Conservation (phyloP, 2,888 invertebrate genomes). For the Drosophila melanosoma region DNA sequence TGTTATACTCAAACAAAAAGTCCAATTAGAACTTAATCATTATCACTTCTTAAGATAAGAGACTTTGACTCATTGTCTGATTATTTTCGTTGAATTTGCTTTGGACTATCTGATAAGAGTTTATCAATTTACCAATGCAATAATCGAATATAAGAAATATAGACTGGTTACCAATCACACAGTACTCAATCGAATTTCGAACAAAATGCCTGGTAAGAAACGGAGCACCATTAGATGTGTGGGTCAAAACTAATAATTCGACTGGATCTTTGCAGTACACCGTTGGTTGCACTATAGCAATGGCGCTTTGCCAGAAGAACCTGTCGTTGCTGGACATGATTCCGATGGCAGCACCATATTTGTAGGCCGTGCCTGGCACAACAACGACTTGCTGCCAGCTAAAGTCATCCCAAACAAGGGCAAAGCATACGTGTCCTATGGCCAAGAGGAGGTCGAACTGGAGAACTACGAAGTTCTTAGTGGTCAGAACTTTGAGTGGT, state of each 20-base stretch:
- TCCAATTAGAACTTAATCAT: neutral
- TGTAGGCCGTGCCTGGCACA: conserved; percentile 89
- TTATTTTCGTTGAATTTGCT: neutral
- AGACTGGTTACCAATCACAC: neutral
- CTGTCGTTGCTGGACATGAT: conserved; percentile 89
- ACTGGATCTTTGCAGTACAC: conserved; percentile 72
- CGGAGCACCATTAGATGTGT: neutral
- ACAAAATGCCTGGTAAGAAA: conserved; percentile 66
- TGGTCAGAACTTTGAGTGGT: conserved; percentile 88
- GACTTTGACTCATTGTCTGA: conserved; percentile 25
- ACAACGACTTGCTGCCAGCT: conserved; percentile 88
- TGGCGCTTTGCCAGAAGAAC: conserved; percentile 78
- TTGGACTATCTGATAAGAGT: conserved; percentile 9
- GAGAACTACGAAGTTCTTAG: conserved; percentile 89
- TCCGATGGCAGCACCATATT: conserved; percentile 90
- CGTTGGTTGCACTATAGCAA: conserved; percentile 85
- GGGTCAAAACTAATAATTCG: conserved; percentile 1
- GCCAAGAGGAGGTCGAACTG: conserved; percentile 88
- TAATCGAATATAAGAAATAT: conserved; percentile 13
- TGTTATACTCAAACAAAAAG: neutral
- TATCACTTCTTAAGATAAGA: neutral
- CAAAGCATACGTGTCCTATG: conserved; percentile 88
- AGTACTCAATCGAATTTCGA: conserved; percentile 41
- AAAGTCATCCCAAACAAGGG: conserved; percentile 87
- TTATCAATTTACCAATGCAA: conserved; percentile 21